Evolutionary conservation across 2,888 invertebrate species (phyloP), one percentile per base, ranked within the genome.

Genomic region (Mactromeris polynyma): DNA sequence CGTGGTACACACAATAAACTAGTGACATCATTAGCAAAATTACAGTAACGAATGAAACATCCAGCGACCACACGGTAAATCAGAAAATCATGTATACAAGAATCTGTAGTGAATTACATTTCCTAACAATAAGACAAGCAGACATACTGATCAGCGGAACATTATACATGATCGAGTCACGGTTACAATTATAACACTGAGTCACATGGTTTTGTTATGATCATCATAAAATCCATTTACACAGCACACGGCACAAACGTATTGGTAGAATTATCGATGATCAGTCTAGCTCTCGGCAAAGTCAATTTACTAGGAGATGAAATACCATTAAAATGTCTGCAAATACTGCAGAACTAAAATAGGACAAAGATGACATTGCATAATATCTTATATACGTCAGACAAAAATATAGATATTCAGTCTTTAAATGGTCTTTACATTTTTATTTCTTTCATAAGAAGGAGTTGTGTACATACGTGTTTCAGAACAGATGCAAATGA

Each of bases 251-350:
- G 73, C 36, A 33, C 58, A 58, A 26, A 36, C 9, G 31, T 73
- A 73, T 73, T 73, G 36, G 33, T 58, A 73, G 26, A 73, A 36
- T 73, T 73, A 73, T 73, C 36, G 73, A 73, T 73, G 73, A 73
- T 33, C 73, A 73, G 36, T 17, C 73, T 26, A 26, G 58, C 58
- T 0, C 26, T 21, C 58, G 3, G 26, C 58, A 26, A 64, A 64
- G 58, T 64, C 58, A 26, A 9, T 26, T 9, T 26, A n/a, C 58
- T 64, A 21, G 3, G 6, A 64, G 58, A 64, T 26, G 26, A 64
- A 64, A n/a, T 64, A 64, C 26, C 26, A 17, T 46, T 17, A 26
- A 64, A 58, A n/a, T 64, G 58, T 64, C 58, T 64, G 58, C 26
- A n/a, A 26, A 64, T 26, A 64, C n/a, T 26, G 58, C 58, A 64